Base-by-base conservation (phyloP, 1,140 invertebrate genomes). In the Papilio dardanus region DNA sequence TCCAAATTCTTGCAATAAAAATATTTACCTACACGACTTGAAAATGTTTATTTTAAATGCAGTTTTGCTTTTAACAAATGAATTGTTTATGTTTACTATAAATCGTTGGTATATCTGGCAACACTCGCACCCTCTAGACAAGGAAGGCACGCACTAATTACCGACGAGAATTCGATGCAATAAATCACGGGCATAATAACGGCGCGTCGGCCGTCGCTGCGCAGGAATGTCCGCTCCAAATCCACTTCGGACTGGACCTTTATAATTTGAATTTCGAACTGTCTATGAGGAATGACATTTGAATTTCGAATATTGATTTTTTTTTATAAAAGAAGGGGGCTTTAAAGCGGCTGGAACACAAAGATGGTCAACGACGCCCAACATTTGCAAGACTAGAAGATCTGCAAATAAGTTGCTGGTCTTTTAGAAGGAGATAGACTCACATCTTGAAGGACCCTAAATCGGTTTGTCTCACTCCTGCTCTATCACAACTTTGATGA, bases 131-230 rank as follows among this genome's bases (percentile, higher is more conserved):
- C 24, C 74, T 71, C 69, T 3, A 21, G 68, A 76, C 77, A 77
- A 76, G 82, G 74, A 74, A 83, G 88, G 91, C 87, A 91, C 89
- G 91, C 91, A 92, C 91, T 92, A 92, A 92, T 92, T 92, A 82
- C 89, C 87, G 89, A 83, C 78, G 89, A 89, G 89, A 92, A 92
- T 92, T 89, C 91, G 82, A 92, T 92, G 89, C 89, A 87, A 92
- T 92, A 92, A 92, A 92, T 92, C 91, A 91, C 85, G 82, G 86
- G 77, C 86, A 91, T 89, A 91, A 91, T 90, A 89, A 86, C 88
- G 78, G 84, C 81, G 81, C 78, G 80, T 79, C 76, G 79, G 76
- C 69, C 79, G 85, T 84, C 84, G 84, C 82, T 85, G 84, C 88
- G 75, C 76, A 75, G 90, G 90, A 85, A 92, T 90, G 88, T 84